Percentiles rank a stretch among this genome's conserved stretches.
phyloP scores from a whole-genome alignment of 2,113 vertebrate genomes.

The Trematomus loennbergii region DNA sequence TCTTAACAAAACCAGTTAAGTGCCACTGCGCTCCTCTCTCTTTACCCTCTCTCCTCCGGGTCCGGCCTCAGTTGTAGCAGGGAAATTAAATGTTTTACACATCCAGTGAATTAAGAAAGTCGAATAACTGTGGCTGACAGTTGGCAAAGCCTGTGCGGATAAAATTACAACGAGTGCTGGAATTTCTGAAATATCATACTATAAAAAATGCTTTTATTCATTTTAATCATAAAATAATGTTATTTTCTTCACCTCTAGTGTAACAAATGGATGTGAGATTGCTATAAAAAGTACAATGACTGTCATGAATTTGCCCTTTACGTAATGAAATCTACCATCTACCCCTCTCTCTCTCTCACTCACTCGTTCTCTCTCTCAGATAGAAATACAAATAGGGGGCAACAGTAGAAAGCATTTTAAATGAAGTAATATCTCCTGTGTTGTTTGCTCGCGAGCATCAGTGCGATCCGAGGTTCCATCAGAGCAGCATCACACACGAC shows the following conservation, averaged over 20 bases:
- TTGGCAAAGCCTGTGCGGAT: constrained; percentile 18
- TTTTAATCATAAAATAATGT: neutral
- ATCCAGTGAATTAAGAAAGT: constrained; percentile 66
- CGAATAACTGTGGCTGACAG: constrained; percentile 35
- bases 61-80: constrained; percentile 52
- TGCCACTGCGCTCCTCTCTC: constrained; percentile 54
- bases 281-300: neutral
- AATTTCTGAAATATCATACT: neutral
- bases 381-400: neutral
- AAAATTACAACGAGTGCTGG: constrained; percentile 1
- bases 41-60: constrained; percentile 49
- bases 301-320: constrained; percentile 6
- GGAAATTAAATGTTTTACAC: constrained; percentile 75
- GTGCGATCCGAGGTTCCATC: constrained; percentile 41
- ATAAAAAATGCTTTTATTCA: neutral
- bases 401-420: constrained; percentile 10
- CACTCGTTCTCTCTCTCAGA: neutral
- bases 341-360: no score
- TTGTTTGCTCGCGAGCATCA: constrained; percentile 36
- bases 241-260: accelerated
- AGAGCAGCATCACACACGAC: constrained; percentile 60
- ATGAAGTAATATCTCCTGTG: constrained; percentile 46
- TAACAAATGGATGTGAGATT: neutral
- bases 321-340: neutral
- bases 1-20: constrained; percentile 77